These are phyloP conservation scores for Yponomeuta cagnagella DNA, from an alignment of 2,888 invertebrate species.

Conservation along the genomic window DNA sequence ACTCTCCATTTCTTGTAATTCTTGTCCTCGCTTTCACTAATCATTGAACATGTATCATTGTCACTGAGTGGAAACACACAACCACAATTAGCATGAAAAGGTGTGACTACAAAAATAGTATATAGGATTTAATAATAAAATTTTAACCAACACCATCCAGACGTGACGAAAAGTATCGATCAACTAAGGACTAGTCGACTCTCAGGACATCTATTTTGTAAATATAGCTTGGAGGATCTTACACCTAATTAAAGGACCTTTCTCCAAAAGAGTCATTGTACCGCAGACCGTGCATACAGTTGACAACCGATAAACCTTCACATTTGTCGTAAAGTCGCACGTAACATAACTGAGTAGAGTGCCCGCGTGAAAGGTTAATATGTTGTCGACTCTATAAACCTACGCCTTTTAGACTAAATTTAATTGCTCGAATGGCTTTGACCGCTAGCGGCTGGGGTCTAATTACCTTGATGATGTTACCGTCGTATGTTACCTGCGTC, in stretches of 20 bases:
- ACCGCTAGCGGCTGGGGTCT: neutral
- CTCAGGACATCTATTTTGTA: neutral
- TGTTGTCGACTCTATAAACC: neutral
- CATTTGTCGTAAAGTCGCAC: no score
- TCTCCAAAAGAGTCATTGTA: neutral
- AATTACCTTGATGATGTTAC: neutral
- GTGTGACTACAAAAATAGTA: no score
- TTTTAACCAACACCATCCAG: no score
- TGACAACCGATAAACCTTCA: no score
- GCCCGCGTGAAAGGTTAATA: no score
- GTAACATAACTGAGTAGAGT: no score
- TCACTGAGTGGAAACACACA: no score
- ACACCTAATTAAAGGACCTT: neutral
- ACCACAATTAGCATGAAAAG: no score
- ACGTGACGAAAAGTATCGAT: no score
- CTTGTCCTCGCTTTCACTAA: neutral
- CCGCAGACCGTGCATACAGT: neutral
- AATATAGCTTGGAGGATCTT: neutral
- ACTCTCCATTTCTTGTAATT: neutral
- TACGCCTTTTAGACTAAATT: slow-evolving; percentile 8
- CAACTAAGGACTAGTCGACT: no score
- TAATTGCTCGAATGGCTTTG: slow-evolving; percentile 6
- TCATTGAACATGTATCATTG: no score
- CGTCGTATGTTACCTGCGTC: neutral
- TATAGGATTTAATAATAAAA: no score